Percentiles rank a stretch among this genome's conserved stretches.
Conservation (phyloP, 2,888 invertebrate genomes). For the Coecobrya sp. region DNA sequence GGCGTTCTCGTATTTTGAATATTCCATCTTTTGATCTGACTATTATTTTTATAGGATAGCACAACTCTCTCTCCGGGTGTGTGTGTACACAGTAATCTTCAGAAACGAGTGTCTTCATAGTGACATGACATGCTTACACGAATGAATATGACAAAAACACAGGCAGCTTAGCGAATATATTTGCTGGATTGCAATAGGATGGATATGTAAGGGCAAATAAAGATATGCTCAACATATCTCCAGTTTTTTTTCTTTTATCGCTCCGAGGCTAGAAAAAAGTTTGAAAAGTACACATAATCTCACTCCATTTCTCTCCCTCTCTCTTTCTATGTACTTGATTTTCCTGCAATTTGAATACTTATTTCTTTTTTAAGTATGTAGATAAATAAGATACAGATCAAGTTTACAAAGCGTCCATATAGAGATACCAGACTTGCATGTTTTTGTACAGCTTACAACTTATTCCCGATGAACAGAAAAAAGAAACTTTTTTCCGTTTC, state of each 20-base stretch:
- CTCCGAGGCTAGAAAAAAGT: conserved; percentile 7
- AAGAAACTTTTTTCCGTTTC: neutral
- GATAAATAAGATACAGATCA: neutral
- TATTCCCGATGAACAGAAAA: conserved; percentile 19
- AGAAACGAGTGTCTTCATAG: neutral
- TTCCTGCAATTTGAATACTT: neutral
- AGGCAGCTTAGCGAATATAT: neutral
- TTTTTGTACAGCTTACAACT: conserved; percentile 36
- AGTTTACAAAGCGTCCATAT: neutral
- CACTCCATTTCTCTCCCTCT: neutral
- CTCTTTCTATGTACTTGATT: neutral
- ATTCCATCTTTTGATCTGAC: neutral
- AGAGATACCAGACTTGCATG: neutral
- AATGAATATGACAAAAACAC: neutral
- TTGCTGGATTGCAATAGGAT: neutral
- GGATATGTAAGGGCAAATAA: neutral
- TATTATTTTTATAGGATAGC: conserved; percentile 7
- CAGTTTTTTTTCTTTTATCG: neutral
- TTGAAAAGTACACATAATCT: conserved; percentile 24
- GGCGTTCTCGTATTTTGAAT: neutral
- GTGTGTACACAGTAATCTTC: conserved; percentile 4
- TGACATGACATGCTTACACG: conserved; percentile 8
- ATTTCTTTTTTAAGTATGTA: neutral
- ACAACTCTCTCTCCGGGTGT: neutral
- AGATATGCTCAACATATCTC: conserved; percentile 19